phyloP scores from a whole-genome alignment of 1,140 invertebrate genomes.

The Drosophila seguyi region DNA sequence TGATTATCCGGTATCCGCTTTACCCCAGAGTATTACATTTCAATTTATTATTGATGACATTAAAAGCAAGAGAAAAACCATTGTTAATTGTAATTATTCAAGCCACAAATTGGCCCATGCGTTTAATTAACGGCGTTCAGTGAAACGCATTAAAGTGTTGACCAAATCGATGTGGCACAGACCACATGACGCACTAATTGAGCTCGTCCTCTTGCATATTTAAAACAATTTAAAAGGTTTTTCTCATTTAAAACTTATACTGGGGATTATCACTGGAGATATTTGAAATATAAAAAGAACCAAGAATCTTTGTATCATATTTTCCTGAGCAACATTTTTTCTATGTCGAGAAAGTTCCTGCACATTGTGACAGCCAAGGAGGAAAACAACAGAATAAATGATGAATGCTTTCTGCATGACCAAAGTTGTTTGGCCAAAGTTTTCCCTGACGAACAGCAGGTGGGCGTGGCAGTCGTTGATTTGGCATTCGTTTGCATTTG shows the following conservation, averaged over 20 bases:
- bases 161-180: conserved; percentile 24
- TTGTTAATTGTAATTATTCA: conserved; percentile 46
- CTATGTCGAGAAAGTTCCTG: conserved; percentile 13
- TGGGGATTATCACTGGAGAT: not conserved
- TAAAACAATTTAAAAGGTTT: conserved; percentile 5
- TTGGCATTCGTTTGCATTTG: conserved; percentile 57
- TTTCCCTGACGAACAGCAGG: conserved; percentile 26
- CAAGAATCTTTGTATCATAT: not conserved
- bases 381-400: conserved; percentile 28
- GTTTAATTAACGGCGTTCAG: conserved; percentile 24
- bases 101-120: conserved; percentile 40
- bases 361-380: conserved; percentile 9
- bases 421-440: conserved; percentile 30
- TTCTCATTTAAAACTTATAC: not conserved
- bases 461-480: conserved; percentile 34
- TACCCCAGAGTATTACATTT: conserved; percentile 15
- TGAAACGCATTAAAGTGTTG: conserved; percentile 28
- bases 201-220: conserved; percentile 14
- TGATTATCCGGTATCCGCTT: not conserved
- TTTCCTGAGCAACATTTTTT: not conserved
- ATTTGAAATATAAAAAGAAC: not conserved
- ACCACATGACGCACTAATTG: conserved; percentile 27
- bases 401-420: conserved; percentile 30
- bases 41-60: conserved; percentile 10
- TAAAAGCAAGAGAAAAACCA: conserved; percentile 1